These are phyloP conservation scores for Diphyllodes magnificus DNA, from an alignment of 2,113 vertebrate genomes.

Conservation along the genomic window DNA sequence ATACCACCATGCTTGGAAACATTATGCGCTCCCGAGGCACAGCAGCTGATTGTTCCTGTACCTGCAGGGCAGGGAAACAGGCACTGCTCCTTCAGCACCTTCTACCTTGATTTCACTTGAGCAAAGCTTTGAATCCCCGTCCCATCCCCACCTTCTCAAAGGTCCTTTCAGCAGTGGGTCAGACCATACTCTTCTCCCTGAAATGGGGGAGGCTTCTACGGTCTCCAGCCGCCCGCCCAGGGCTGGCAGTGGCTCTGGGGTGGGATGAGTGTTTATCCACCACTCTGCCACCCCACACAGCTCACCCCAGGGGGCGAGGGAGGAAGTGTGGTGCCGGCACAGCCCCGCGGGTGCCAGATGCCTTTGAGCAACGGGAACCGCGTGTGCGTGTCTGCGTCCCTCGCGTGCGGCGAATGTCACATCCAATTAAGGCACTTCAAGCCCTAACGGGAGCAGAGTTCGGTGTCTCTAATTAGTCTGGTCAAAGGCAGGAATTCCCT, in stretches of 20 bases:
- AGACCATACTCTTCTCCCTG: neutral
- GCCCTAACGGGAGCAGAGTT: conserved; percentile 24
- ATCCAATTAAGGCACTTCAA: conserved; percentile 47
- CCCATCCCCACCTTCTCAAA: neutral
- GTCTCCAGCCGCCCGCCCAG: neutral
- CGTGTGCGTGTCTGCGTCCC: neutral
- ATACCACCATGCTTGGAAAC: neutral
- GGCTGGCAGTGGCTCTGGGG: neutral
- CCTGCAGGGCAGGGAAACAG: fast-evolving
- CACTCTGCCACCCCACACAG: neutral
- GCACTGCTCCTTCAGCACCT: neutral
- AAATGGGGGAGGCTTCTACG: neutral
- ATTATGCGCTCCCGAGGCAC: too few species aligned
- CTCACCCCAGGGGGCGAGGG: neutral
- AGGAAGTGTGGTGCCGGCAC: neutral
- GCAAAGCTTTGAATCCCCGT: neutral
- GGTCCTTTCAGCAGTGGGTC: neutral
- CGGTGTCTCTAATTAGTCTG: conserved; percentile 22
- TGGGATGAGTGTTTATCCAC: neutral
- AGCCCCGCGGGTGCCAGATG: neutral
- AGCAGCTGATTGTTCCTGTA: neutral
- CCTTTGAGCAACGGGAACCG: conserved; percentile 4
- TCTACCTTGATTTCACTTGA: neutral
- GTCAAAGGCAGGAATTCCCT: conserved; percentile 48
- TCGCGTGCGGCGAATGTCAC: neutral